These are phyloP conservation scores for Sphecodes monilicornis DNA, from an alignment of 2,888 invertebrate genomes.

Conservation along the genomic window DNA sequence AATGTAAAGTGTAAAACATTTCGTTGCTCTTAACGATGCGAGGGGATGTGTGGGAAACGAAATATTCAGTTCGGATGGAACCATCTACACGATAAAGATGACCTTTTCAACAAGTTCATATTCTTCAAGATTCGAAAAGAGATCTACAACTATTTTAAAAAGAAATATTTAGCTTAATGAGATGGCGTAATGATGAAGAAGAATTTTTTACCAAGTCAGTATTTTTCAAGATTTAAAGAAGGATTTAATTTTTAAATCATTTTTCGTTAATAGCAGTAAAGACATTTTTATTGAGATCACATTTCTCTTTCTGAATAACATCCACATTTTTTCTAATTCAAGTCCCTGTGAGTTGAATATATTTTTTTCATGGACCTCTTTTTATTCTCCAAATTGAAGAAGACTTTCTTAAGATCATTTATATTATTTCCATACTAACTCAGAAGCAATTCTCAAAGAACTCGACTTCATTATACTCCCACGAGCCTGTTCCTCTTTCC, in stretches of 20 bases:
- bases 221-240: too few species aligned
- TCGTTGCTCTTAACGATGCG: not conserved
- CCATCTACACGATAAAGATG: not conserved
- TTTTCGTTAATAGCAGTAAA: not conserved
- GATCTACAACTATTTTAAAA: not conserved
- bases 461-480: not conserved
- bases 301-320: not conserved
- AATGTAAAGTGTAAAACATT: not conserved
- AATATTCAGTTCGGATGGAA: too few species aligned
- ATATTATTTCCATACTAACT: not conserved
- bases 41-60: not conserved
- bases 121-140: not conserved
- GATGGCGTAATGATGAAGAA: not conserved
- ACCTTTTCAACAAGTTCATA: not conserved
- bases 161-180: too few species aligned
- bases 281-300: not conserved
- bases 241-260: not conserved
- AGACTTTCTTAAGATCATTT: not conserved
- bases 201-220: not conserved
- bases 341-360: too few species aligned
- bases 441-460: not conserved
- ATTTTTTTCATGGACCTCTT: too few species aligned
- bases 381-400: too few species aligned
- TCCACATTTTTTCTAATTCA: not conserved
- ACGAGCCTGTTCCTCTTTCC: not conserved